Evolutionary conservation across 2,888 invertebrate genomes (phyloP).

Genomic region (Calephelis perditalis): DNA sequence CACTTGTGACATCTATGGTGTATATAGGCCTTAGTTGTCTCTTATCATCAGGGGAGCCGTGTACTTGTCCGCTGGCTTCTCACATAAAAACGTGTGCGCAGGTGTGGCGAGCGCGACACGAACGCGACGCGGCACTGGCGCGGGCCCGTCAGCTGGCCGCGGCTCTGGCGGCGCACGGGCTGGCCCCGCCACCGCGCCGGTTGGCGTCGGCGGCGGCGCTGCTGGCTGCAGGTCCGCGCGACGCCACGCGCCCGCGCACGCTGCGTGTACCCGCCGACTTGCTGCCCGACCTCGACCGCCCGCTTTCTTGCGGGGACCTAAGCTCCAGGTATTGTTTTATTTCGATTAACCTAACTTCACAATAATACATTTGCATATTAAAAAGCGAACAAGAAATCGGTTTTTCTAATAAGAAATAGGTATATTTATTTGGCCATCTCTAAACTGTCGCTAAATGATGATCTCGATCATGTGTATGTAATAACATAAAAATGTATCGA

Average conservation of each 20-base stretch:
- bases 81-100: slow-evolving; percentile 24
- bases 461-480: too few relatives aligned
- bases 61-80: too few relatives aligned
- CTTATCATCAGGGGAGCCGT: too few relatives aligned
- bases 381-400: too few relatives aligned
- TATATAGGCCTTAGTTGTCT: too few relatives aligned
- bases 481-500: too few relatives aligned
- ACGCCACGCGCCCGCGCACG: slow-evolving; percentile 74
- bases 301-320: slow-evolving; percentile 70
- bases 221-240: slow-evolving; percentile 72
- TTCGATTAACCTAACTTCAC: not conserved
- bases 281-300: slow-evolving; percentile 68
- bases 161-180: slow-evolving; percentile 89
- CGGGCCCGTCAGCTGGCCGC: slow-evolving; percentile 92
- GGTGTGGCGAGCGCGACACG: slow-evolving; percentile 94
- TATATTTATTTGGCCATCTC: too few relatives aligned
- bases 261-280: slow-evolving; percentile 61
- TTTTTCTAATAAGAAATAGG: too few relatives aligned
- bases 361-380: too few relatives aligned
- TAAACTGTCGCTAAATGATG: too few relatives aligned
- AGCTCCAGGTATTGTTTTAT: slow-evolving; percentile 49
- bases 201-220: slow-evolving; percentile 80
- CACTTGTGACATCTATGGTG: too few relatives aligned
- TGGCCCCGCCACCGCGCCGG: slow-evolving; percentile 85
- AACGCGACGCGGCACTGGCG: slow-evolving; percentile 91